phyloP scores from a whole-genome alignment of 2,888 invertebrate species.

The Leucoptera coffeella region DNA sequence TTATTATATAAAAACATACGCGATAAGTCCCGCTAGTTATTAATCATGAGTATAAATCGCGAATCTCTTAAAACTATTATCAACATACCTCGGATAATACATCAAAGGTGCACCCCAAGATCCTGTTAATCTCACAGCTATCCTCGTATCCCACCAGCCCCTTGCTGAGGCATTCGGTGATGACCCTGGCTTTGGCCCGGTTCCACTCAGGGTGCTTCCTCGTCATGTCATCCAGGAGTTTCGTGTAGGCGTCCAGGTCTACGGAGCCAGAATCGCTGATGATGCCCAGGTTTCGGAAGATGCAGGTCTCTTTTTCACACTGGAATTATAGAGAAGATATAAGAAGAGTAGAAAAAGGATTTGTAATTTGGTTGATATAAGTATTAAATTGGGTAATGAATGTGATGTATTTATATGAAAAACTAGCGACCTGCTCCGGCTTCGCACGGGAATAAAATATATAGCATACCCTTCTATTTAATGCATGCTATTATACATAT shows the following conservation, averaged over 20 bases:
- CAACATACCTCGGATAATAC: conserved; percentile 31
- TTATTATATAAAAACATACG: too few species aligned
- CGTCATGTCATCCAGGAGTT: conserved; percentile 25
- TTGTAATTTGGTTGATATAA: too few species aligned
- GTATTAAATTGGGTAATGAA: not conserved
- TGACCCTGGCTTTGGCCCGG: conserved; percentile 23
- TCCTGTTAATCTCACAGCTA: conserved; percentile 26
- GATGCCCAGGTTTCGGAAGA: conserved; percentile 23
- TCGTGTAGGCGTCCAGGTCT: conserved; percentile 18
- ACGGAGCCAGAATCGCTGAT: conserved; percentile 14
- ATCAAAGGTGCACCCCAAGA: conserved; percentile 30
- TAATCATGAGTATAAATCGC: too few species aligned
- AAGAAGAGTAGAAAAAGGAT: not conserved
- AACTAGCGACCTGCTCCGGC: too few species aligned
- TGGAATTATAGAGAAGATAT: conserved; percentile 10
- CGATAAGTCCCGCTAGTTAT: too few species aligned
- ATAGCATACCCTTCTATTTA: too few species aligned
- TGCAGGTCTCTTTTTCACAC: conserved; percentile 28
- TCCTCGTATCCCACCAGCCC: conserved; percentile 14
- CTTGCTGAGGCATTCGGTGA: conserved; percentile 23
- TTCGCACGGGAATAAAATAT: too few species aligned
- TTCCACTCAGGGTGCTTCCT: conserved; percentile 16
- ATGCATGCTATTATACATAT: too few species aligned
- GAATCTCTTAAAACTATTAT: too few species aligned
- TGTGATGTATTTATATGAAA: not conserved